Evolutionary conservation across 2,797 vertebrate genomes (phyloP).

Genomic region (Pseudochirops cupreus): DNA sequence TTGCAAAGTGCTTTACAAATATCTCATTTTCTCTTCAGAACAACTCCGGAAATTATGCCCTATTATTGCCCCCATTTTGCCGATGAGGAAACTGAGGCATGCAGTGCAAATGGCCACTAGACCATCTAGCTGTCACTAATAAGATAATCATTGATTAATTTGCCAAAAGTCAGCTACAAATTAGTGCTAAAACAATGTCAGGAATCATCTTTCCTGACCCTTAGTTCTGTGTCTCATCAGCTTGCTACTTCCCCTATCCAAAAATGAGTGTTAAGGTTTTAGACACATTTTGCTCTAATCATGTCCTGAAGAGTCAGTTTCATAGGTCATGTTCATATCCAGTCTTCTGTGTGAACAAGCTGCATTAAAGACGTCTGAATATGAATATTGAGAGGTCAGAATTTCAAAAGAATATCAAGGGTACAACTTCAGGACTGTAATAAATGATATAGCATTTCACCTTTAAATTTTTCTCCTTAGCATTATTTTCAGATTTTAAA

Average conservation of each 20-base stretch:
- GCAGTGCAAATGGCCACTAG: no score
- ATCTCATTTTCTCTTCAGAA: not conserved
- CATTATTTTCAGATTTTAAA: constrained; percentile 59
- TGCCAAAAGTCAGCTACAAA: not conserved
- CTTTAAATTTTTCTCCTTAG: constrained; percentile 56
- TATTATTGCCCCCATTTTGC: not conserved
- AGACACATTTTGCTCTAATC: constrained; percentile 1
- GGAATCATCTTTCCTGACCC: not conserved
- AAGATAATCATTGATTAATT: not conserved
- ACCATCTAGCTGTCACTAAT: not conserved
- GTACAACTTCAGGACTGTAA: not conserved
- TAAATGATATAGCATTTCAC: constrained; percentile 5
- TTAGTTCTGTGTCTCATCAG: not conserved
- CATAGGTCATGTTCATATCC: not conserved
- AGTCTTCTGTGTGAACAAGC: not conserved
- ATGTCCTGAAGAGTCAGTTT: constrained; percentile 5
- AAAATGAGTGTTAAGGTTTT: not conserved
- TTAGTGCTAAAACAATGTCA: not conserved
- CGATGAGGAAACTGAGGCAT: not conserved
- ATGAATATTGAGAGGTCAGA: constrained; percentile 4
- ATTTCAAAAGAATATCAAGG: not conserved
- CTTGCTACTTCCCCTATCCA: not conserved
- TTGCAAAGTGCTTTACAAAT: not conserved
- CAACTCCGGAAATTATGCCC: not conserved
- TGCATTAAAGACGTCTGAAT: not conserved